Evolutionary conservation across 2,888 invertebrate genomes (phyloP), one percentile per base, ranked within the genome.

Genomic region (Eledone cirrhosa): DNA sequence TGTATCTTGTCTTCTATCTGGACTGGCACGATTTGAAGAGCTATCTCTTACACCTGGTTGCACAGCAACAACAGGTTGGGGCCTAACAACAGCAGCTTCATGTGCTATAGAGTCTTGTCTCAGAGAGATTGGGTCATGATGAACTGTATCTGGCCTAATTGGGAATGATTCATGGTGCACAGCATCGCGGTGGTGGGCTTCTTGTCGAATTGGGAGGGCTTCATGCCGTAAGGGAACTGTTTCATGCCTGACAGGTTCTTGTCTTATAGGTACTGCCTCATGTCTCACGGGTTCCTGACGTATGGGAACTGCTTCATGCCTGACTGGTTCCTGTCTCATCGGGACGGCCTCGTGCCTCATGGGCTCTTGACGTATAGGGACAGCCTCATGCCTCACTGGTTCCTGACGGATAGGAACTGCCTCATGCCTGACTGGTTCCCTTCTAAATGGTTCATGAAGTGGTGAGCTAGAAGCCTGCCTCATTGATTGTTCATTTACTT

Each of bases 1-100:
- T 29, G 80, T 41, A 74, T 78, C 76, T 13, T 65, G 78, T 16
- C 53, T 74, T n/a, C 77, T 53, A 24, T 80, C 78, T 22, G 78
- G 76, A 75, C 76, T 75, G 29, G n/a, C 47, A 29, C 31, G 31
- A 41, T 67, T 78, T 31, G 48, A 53, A 27, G 59, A 63, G 48
- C 77, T 69, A 48, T 78, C 77, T 74, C 72, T 77, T n/a, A 63
- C 16, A 19, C 74, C 76, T 48, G 76, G 47, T 8, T 67, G 74
- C 22, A 74, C 72, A 69, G 77, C 48, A 65, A 76, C 59, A 27
- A 76, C 79, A 4, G 76, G 75, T 53, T 79, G 79, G 33, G 77
- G 76, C 47, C 48, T 27, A 29, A 48, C 47, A 16, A 48, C 76
- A 47, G 76, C 48, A 48, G 76, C 48, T 29, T 76, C 76, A 47